Evolutionary conservation across 1,140 invertebrate genomes (phyloP).

Genomic region (Drosophila arawakana): DNA sequence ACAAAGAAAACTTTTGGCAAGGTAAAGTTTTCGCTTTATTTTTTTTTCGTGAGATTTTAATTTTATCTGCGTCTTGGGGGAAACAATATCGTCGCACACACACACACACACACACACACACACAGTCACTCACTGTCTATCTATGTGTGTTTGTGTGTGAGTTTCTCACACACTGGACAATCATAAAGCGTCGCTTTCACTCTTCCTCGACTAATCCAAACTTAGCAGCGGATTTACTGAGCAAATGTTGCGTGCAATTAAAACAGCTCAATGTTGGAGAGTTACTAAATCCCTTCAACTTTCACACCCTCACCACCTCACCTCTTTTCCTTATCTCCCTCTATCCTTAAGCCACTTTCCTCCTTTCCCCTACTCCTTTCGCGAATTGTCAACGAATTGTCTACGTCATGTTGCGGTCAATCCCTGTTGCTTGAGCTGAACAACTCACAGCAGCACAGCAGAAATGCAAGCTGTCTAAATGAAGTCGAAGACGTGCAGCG

Average conservation of each 20-base stretch:
- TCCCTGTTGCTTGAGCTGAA: conserved; percentile 9
- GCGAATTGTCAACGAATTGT: conserved; percentile 25
- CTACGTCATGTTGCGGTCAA: conserved; percentile 22
- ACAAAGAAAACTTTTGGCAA: conserved; percentile 47
- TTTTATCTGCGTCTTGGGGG: conserved; percentile 71
- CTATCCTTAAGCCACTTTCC: neutral
- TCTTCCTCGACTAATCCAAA: conserved; percentile 21
- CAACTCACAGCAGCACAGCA: neutral
- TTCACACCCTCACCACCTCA: neutral
- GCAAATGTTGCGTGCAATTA: conserved; percentile 33
- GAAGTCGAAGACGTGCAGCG: neutral
- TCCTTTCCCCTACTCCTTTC: neutral
- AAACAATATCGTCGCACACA: conserved; percentile 50
- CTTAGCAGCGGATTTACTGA: conserved; percentile 33
- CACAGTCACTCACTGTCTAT: neutral
- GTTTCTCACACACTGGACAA: conserved; percentile 51
- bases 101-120: conserved; percentile 20
- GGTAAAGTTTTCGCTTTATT: conserved; percentile 47
- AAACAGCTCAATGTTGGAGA: conserved; percentile 22
- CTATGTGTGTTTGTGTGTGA: conserved; percentile 26
- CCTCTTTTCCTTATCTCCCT: neutral
- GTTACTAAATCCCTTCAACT: neutral
- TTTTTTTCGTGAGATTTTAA: conserved; percentile 64
- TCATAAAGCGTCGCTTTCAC: conserved; percentile 56
- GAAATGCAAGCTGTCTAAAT: neutral